Evolutionary conservation across 2,888 invertebrate species (phyloP).

Genomic region (Rhogogaster chlorosoma): DNA sequence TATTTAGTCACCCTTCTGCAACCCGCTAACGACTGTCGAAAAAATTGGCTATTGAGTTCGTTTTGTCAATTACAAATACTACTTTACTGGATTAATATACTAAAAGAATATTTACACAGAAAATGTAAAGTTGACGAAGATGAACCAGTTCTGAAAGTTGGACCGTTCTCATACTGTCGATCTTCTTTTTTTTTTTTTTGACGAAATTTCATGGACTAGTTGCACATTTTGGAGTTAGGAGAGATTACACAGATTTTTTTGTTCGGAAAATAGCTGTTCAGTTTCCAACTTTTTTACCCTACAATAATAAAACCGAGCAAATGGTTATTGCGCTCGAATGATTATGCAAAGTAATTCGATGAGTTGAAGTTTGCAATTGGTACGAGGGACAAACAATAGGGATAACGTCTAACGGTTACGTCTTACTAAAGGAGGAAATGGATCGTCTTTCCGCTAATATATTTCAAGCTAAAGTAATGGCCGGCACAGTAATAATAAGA

Average conservation of each 20-base stretch:
- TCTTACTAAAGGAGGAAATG: slow-evolving; percentile 14
- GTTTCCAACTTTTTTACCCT: background rate
- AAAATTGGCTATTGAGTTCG: too few relatives aligned
- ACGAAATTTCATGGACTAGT: background rate
- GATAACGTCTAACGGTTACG: slow-evolving; percentile 19
- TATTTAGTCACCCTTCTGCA: too few relatives aligned
- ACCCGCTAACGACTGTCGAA: too few relatives aligned
- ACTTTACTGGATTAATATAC: too few relatives aligned
- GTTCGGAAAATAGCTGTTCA: background rate
- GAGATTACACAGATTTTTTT: background rate
- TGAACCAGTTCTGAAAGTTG: background rate
- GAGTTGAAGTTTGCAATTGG: slow-evolving; percentile 23
- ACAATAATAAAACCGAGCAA: background rate
- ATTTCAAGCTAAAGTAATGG: background rate
- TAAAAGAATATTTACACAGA: background rate
- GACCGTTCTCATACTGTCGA: background rate
- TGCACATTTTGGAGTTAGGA: background rate
- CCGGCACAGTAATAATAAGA: slow-evolving; percentile 4
- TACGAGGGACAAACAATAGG: slow-evolving; percentile 11
- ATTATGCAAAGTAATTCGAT: slow-evolving; percentile 16
- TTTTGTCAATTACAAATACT: too few relatives aligned
- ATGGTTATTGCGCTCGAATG: slow-evolving; percentile 30
- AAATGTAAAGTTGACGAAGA: background rate
- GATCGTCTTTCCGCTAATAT: slow-evolving; percentile 39
- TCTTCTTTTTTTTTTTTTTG: background rate